Evolutionary conservation across 2,888 invertebrate genomes (phyloP).

Genomic region (Geophilus truncorum): DNA sequence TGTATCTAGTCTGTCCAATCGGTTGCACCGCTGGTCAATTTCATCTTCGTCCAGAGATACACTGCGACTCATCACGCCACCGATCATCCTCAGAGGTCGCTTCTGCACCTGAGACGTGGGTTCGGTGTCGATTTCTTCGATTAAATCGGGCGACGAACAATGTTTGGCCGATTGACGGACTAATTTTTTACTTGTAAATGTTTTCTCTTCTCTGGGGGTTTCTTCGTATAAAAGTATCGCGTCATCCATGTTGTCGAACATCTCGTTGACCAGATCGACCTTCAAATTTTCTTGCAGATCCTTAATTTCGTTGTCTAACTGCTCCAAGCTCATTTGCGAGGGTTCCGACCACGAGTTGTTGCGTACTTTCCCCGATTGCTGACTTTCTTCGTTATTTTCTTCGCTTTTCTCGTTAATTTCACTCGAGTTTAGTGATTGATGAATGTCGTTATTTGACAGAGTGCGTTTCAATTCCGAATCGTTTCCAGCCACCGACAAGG

Average conservation of each 20-base stretch:
- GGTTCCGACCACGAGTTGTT: slow-evolving; percentile 33
- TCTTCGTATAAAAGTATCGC: background rate
- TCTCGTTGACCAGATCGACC: slow-evolving; percentile 29
- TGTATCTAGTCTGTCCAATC: background rate
- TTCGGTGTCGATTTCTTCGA: background rate
- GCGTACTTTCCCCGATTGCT: slow-evolving; percentile 7
- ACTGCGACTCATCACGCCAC: background rate
- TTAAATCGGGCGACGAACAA: background rate
- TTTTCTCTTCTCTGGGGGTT: background rate
- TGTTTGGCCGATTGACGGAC: background rate
- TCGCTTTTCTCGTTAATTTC: background rate
- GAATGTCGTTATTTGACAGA: slow-evolving; percentile 31
- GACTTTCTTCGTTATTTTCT: background rate
- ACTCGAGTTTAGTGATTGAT: background rate
- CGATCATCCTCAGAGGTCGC: background rate
- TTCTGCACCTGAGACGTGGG: background rate
- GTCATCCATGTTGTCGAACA: background rate
- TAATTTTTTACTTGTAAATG: background rate
- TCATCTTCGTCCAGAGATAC: background rate
- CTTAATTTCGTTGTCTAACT: slow-evolving; percentile 29
- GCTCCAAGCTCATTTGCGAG: slow-evolving; percentile 31
- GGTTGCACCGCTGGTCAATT: background rate
- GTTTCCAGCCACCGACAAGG: background rate
- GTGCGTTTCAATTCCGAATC: slow-evolving; percentile 28
- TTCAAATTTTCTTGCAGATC: slow-evolving; percentile 32